These are phyloP conservation scores for Semaprochilodus insignis DNA, from an alignment of 2,797 vertebrate genomes.

Conservation along the genomic window DNA sequence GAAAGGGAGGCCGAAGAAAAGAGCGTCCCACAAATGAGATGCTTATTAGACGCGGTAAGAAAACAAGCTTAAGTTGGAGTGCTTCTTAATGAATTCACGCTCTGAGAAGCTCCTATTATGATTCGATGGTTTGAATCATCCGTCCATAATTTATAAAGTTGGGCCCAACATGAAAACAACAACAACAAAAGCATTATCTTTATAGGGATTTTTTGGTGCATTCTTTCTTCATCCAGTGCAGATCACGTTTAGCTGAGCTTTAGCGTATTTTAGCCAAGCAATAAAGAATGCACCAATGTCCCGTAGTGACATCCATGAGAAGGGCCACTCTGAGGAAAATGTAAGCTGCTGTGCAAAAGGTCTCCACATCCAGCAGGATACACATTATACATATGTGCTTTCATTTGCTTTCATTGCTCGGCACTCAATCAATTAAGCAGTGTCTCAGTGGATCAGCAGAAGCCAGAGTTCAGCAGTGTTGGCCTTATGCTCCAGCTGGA, in stretches of 20 bases:
- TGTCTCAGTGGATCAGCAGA: background rate
- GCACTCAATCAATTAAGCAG: background rate
- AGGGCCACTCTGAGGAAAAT: background rate
- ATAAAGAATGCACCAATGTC: background rate
- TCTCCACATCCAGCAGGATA: background rate
- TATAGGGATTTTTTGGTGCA: background rate
- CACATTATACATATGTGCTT: background rate
- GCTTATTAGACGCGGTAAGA: slow-evolving; percentile 13
- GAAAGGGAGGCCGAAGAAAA: slow-evolving; percentile 11
- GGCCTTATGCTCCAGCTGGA: background rate
- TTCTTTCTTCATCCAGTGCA: background rate
- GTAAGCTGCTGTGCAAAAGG: background rate
- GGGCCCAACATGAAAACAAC: background rate
- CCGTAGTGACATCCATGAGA: background rate
- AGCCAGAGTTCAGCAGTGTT: background rate
- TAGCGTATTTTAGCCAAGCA: background rate
- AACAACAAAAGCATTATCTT: background rate
- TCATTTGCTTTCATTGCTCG: slow-evolving; percentile 23
- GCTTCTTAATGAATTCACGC: slow-evolving; percentile 40
- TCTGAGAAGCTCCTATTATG: slow-evolving; percentile 27
- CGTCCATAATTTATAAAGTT: background rate
- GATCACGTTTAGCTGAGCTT: background rate
- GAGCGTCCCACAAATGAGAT: slow-evolving; percentile 30
- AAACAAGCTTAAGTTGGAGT: slow-evolving; percentile 21
- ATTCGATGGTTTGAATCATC: background rate